These are phyloP conservation scores for Pedetes capensis DNA, from an alignment of 2,113 vertebrate species.

Conservation along the genomic window DNA sequence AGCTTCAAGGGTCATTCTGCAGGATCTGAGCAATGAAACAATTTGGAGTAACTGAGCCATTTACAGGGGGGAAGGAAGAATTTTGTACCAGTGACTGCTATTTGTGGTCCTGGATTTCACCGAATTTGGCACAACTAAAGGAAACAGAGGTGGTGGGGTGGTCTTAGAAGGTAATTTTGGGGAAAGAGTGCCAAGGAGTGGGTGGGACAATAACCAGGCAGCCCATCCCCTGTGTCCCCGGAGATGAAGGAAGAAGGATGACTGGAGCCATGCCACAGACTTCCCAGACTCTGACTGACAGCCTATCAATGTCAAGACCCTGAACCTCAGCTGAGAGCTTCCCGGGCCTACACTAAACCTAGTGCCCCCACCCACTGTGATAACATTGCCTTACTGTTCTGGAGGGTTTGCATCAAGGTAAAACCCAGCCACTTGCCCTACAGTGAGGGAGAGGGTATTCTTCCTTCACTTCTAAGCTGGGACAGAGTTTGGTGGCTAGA, in stretches of 20 bases:
- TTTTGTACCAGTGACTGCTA: not conserved
- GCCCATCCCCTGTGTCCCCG: accelerated
- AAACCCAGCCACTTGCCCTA: not conserved
- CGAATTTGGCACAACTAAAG: not conserved
- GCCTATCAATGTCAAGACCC: too few species aligned
- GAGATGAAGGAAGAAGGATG: not conserved
- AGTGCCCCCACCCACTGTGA: accelerated
- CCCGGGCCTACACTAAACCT: not conserved
- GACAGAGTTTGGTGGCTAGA: not conserved
- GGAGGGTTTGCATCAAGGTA: not conserved
- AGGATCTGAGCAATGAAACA: not conserved
- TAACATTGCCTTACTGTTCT: not conserved
- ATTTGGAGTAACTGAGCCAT: accelerated
- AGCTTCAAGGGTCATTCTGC: accelerated
- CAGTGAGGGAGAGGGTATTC: not conserved
- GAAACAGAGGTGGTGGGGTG: too few species aligned
- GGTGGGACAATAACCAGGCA: accelerated
- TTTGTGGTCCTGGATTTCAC: not conserved
- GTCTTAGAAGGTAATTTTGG: not conserved
- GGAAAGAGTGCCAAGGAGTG: not conserved
- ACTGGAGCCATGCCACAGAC: not conserved
- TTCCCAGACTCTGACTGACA: too few species aligned
- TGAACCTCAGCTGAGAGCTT: not conserved
- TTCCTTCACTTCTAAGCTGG: not conserved
- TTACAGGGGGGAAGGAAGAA: not conserved